Percentiles rank a stretch among this genome's conserved stretches.
phyloP scores from a whole-genome alignment of 2,797 vertebrate genomes.

The Characodon lateralis region DNA sequence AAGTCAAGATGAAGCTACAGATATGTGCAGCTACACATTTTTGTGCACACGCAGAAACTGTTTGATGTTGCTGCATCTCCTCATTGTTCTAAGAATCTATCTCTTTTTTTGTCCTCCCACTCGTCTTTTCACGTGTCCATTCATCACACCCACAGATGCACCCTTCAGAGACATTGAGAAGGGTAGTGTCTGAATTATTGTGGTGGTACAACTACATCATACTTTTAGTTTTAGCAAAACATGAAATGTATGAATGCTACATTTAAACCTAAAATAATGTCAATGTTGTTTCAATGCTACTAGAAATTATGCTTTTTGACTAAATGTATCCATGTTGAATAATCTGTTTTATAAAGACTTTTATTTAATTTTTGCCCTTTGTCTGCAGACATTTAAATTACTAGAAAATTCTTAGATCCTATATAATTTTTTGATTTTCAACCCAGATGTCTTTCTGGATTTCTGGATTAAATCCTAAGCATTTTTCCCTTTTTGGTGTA shows the following conservation, averaged over 20 bases:
- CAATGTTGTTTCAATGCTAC: not conserved
- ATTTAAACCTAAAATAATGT: not conserved
- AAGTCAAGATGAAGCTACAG: conserved; percentile 54
- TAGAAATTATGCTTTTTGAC: not conserved
- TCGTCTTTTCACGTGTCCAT: conserved; percentile 58
- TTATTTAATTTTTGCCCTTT: not conserved
- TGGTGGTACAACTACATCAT: conserved; percentile 17
- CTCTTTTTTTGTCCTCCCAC: conserved; percentile 64
- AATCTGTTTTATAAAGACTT: not conserved
- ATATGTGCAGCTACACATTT: conserved; percentile 28
- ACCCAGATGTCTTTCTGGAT: not conserved
- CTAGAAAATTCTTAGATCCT: not conserved
- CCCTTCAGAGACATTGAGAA: conserved; percentile 41
- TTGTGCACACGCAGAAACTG: conserved; percentile 13
- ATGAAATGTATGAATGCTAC: not conserved
- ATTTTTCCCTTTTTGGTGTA: not conserved
- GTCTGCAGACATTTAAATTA: not conserved
- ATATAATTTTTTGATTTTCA: conserved; percentile 1
- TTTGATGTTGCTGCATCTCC: conserved; percentile 56
- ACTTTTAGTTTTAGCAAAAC: not conserved
- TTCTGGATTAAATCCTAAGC: conserved; percentile 17
- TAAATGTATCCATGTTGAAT: not conserved
- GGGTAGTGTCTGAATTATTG: conserved; percentile 22
- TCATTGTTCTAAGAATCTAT: conserved; percentile 63
- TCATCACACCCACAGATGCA: conserved; percentile 71